These are phyloP conservation scores for Terrapene triunguis DNA, from an alignment of 2,113 vertebrate genomes.

Conservation along the genomic window DNA sequence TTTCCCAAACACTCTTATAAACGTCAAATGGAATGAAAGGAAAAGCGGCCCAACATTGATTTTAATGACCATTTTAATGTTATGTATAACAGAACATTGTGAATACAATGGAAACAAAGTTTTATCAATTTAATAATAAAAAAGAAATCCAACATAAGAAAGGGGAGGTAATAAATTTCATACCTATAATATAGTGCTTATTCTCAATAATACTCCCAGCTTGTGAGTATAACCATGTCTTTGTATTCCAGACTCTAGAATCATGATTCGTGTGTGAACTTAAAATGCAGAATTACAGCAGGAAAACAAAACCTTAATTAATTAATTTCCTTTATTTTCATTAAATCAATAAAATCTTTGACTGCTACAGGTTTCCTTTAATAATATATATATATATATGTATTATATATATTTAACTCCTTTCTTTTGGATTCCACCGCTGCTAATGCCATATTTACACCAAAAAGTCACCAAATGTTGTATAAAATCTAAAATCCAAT, in stretches of 20 bases:
- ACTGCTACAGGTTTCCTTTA: slow-evolving; percentile 86
- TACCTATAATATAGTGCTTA: slow-evolving; percentile 91
- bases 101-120: slow-evolving; percentile 92
- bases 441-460: slow-evolving; percentile 82
- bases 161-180: slow-evolving; percentile 83
- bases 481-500: slow-evolving; percentile 81
- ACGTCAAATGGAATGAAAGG: slow-evolving; percentile 84
- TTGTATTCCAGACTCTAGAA: slow-evolving; percentile 83
- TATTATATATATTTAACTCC: slow-evolving; percentile 66
- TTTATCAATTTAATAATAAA: slow-evolving; percentile 86
- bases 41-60: slow-evolving; percentile 82
- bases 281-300: slow-evolving; percentile 81
- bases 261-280: slow-evolving; percentile 81
- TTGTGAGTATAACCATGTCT: slow-evolving; percentile 80
- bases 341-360: slow-evolving; percentile 85
- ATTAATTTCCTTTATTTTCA: slow-evolving; percentile 82
- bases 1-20: slow-evolving; percentile 81
- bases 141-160: slow-evolving; percentile 85
- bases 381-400: slow-evolving; percentile 77
- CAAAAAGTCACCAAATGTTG: slow-evolving; percentile 68
- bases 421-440: slow-evolving; percentile 79
- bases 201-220: slow-evolving; percentile 87
- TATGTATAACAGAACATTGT: slow-evolving; percentile 93
- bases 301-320: slow-evolving; percentile 69
- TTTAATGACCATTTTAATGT: slow-evolving; percentile 99